Evolutionary conservation across 2,888 invertebrate genomes (phyloP), one percentile per base, ranked within the genome.

Genomic region (Melolontha melolontha): DNA sequence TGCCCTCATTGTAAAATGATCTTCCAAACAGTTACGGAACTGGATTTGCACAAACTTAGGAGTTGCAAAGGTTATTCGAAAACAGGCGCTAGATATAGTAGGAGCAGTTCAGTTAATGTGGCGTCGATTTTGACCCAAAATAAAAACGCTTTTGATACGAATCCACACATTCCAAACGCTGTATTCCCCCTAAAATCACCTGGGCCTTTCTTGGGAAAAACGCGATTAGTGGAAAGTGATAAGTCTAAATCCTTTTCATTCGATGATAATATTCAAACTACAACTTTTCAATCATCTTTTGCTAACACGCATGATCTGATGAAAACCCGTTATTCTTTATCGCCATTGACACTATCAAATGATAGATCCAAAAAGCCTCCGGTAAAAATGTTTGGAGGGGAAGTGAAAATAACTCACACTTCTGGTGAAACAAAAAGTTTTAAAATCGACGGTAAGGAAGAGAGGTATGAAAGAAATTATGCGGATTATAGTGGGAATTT

Each of bases 201-300:
- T 0, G 94, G 94, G 0, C 94, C 94, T 0, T 84, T 93, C 71
- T 85, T 94, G 22, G 94, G 94, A 5, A 93, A 92, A 77, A 94
- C 94, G 1, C 87, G 93, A 57, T 84, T 95, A 41, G 91, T 95
- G 12, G 94, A 94, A 40, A 79, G 79, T 44, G 83, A 84, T 63
- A 84, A 84, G 74, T 77, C 70, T 41, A 83, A 83, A 72, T 83
- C 83, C 7, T 83, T 83, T 72, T 83, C 83, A 0, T 84, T 82
- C 69, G 84, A 84, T 63, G 80, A 80, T 63, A 79, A 79, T 52
- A 75, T 79, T 22, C 72, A 76, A 14, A 57, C 69, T 12, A 71
- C 69, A 8, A 72, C 71, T 57, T 73, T 73, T 44, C 66, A 71
- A 57, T 66, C 70, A n/a, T 70, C 70, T 27, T 63, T 70, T 17